Percentiles rank a stretch among this genome's conserved stretches.
Evolutionary conservation across 2,797 vertebrate species (phyloP).

Genomic region (Ctenopoma kingsleyae): DNA sequence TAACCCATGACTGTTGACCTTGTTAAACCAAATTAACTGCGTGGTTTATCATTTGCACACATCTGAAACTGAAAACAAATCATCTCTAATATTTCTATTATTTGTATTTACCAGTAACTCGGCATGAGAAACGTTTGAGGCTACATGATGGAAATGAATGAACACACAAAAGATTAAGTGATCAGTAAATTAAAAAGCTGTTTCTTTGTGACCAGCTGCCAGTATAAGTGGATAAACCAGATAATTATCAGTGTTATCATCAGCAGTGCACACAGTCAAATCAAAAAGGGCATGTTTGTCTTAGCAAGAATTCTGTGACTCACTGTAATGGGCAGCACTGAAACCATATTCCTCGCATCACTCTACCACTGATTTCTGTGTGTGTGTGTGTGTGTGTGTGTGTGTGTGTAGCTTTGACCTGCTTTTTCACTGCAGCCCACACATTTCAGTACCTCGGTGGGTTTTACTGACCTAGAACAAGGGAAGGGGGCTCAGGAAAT

Average conservation of each 20-base stretch:
- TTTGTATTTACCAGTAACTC: neutral
- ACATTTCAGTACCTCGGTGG: slow-evolving; percentile 68
- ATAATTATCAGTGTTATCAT: neutral
- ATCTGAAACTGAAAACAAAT: slow-evolving; percentile 21
- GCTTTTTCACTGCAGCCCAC: slow-evolving; percentile 77
- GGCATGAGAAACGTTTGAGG: neutral
- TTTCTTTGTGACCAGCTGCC: no score
- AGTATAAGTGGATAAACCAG: neutral
- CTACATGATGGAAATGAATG: no score
- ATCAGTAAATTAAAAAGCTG: no score
- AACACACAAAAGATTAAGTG: no score
- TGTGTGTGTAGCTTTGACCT: slow-evolving; percentile 65
- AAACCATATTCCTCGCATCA: slow-evolving; percentile 25
- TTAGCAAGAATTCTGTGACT: slow-evolving; percentile 26
- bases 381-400: slow-evolving; percentile 18
- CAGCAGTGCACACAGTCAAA: neutral
- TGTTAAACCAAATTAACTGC: slow-evolving; percentile 10
- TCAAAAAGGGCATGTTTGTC: slow-evolving; percentile 23
- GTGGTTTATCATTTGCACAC: slow-evolving; percentile 27
- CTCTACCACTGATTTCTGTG: slow-evolving; percentile 20
- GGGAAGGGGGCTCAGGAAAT: slow-evolving; percentile 68
- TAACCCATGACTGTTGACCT: slow-evolving; percentile 31
- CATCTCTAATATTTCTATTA: neutral
- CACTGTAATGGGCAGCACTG: slow-evolving; percentile 14
- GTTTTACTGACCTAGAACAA: slow-evolving; percentile 73